Conservation (phyloP, 1,140 invertebrate genomes). For the Scaptomyza hsui region DNA sequence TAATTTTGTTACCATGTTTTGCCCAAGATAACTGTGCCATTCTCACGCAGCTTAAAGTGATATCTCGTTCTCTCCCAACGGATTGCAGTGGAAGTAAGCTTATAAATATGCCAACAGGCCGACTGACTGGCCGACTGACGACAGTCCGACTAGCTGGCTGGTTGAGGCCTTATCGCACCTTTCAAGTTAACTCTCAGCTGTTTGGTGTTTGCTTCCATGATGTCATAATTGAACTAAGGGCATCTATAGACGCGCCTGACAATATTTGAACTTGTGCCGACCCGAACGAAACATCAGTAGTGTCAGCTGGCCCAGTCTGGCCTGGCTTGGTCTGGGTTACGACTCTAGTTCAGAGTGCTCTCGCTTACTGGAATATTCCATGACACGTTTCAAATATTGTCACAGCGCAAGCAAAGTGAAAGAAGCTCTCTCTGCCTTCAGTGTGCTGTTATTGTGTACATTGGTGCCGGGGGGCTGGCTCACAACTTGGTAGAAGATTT, state of each 20-base stretch:
- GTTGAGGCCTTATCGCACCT: slow-evolving; percentile 29
- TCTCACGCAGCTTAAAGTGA: slow-evolving; percentile 72
- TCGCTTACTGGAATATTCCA: slow-evolving; percentile 73
- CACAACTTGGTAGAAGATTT: slow-evolving; percentile 10
- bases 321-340: slow-evolving; percentile 3
- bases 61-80: slow-evolving; percentile 29
- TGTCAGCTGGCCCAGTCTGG: slow-evolving; percentile 14
- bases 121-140: slow-evolving; percentile 43
- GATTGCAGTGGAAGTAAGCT: slow-evolving; percentile 61
- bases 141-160: slow-evolving; percentile 35
- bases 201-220: slow-evolving; percentile 44
- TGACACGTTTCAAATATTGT: slow-evolving; percentile 80
- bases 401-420: slow-evolving; percentile 59
- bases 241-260: slow-evolving; percentile 41
- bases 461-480: neutral
- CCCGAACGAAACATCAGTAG: slow-evolving; percentile 51
- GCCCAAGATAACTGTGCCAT: slow-evolving; percentile 61
- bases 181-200: slow-evolving; percentile 21
- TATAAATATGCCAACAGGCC: slow-evolving; percentile 70
- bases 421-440: slow-evolving; percentile 19
- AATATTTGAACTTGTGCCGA: slow-evolving; percentile 72
- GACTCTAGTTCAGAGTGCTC: slow-evolving; percentile 19
- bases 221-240: slow-evolving; percentile 55
- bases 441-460: slow-evolving; percentile 18
- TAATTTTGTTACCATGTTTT: slow-evolving; percentile 31